Conservation (phyloP, 2,888 invertebrate species). For the Oxystoma pomonae region DNA sequence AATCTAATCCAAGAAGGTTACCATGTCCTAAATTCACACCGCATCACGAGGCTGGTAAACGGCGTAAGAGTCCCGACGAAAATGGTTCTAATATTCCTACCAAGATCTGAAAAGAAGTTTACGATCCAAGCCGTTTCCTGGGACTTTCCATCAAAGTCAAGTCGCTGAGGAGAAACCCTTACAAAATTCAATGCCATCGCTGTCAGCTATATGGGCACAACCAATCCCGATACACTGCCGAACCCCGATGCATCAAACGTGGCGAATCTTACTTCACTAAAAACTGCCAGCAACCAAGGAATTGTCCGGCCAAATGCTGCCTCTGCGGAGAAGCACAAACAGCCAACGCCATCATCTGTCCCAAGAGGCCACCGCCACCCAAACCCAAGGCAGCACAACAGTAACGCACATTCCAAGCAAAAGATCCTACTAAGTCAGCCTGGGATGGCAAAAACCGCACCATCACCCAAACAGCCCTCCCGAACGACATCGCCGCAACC, state of each 20-base stretch:
- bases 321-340: background rate
- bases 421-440: background rate
- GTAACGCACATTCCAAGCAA: background rate
- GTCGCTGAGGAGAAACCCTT: background rate
- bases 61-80: background rate
- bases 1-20: conserved; percentile 2
- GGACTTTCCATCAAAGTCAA: background rate
- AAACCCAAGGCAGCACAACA: background rate
- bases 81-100: background rate
- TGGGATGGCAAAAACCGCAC: background rate
- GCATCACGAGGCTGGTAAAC: background rate
- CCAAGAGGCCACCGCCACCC: background rate
- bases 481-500: no score
- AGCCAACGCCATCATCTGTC: background rate
- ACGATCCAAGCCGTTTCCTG: background rate
- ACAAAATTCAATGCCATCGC: conserved; percentile 4
- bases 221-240: background rate
- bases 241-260: conserved; percentile 5
- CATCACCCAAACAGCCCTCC: no score
- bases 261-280: background rate
- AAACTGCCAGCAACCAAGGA: background rate
- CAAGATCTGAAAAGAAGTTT: conserved; percentile 1
- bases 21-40: background rate
- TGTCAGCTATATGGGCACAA: conserved; percentile 5
- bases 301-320: background rate